Base-by-base conservation (phyloP, 2,113 vertebrate species). In the Emydocephalus ijimae region DNA sequence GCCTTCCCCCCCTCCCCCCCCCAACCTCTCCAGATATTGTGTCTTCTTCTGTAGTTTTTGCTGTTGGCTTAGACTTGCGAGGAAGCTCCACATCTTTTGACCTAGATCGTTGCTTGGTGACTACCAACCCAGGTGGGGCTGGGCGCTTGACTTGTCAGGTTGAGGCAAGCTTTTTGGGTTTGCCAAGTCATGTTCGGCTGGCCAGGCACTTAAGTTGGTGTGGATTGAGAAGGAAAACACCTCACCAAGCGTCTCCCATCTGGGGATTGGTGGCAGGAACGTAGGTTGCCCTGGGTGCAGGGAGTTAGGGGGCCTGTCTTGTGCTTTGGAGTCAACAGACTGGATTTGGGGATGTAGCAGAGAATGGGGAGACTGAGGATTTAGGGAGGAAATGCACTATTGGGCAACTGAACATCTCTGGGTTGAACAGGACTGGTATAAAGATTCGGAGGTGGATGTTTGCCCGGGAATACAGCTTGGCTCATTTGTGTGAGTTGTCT, bases 1-100 rank as follows among this genome's bases (percentile, higher is more conserved):
- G 3, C 29, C 29, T 14, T 23, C 0, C 10, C n/a, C 24, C 56
- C 9, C 26, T 0, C 0, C 87, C 34, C 43, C 18, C 0, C 0
- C 87, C 39, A 86, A 1, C 2, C 20, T 15, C 9, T 0, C 34
- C 57, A 8, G 55, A 6, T 29, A 24, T 26, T 2, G 59, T 2
- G 5, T 48, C n/a, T 50, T 48, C 20, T 64, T 29, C 39, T 15
- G 48, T 34, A 20, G 57, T 11, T 74, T 29, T 48, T 56, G 59
- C 61, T 21, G 3, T 21, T 26, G 5, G 12, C 8, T 50, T 50
- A 50, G 48, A 50, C 12, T 34, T 45, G 8, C 10, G 7, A 23
- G 29, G 5, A 52, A 18, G 61, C 61, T 81, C 45, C 74, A 56
- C 43, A 48, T 92, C 74, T 1, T 26, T 9, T 21, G 7, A 15